Evolutionary conservation across 2,797 vertebrate species (phyloP).

Genomic region (Clangula hyemalis): DNA sequence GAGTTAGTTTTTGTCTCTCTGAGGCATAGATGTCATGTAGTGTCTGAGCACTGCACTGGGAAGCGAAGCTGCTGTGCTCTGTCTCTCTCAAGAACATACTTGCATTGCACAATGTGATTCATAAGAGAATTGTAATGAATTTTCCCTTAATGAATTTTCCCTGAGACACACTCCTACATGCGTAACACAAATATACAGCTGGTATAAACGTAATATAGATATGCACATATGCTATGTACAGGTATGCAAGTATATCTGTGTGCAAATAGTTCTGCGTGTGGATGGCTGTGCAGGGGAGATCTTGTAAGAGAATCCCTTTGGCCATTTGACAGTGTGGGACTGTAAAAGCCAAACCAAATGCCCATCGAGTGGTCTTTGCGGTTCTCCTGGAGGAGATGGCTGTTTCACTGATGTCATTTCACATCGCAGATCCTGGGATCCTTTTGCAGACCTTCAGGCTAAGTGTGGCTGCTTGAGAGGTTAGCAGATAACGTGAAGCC

Average conservation of each 20-base stretch:
- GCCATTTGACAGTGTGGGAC: neutral
- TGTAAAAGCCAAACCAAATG: neutral
- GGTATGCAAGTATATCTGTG: neutral
- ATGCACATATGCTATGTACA: rapidly evolving
- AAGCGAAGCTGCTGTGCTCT: neutral
- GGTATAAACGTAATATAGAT: neutral
- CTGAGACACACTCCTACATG: neutral
- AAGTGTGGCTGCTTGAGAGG: neutral
- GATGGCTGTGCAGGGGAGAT: neutral
- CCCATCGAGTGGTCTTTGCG: neutral
- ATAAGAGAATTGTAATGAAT: neutral
- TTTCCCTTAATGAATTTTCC: neutral
- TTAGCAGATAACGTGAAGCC: neutral
- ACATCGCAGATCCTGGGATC: neutral
- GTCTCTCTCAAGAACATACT: neutral
- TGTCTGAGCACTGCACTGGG: neutral
- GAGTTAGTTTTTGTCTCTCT: neutral
- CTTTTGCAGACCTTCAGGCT: neutral
- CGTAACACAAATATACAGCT: rapidly evolving
- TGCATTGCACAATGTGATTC: rapidly evolving
- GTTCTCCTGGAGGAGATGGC: neutral
- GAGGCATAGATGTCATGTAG: neutral
- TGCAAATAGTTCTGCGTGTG: neutral
- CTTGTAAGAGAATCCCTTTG: neutral
- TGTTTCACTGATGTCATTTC: neutral